These are phyloP conservation scores for Lamellibrachia luymesi DNA, from an alignment of 1,140 invertebrate genomes.

Conservation along the genomic window DNA sequence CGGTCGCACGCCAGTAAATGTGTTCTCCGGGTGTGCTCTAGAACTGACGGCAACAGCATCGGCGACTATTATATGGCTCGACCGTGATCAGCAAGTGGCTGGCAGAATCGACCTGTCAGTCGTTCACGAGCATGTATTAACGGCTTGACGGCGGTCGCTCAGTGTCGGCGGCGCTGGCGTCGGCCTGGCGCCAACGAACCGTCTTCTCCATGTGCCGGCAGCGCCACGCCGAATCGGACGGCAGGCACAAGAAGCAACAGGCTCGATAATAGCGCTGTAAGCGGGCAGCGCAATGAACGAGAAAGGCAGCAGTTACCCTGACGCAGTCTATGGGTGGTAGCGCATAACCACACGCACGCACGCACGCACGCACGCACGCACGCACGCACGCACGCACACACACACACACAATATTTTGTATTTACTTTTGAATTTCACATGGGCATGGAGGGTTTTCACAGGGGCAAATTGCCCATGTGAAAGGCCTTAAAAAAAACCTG, in stretches of 20 bases:
- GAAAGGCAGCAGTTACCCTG: no score
- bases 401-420: no score
- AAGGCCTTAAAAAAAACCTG: no score
- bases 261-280: no score
- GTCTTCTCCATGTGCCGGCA: neutral
- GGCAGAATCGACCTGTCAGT: neutral
- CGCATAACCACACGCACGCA: no score
- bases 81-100: neutral
- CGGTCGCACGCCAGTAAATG: neutral
- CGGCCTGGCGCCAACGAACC: neutral
- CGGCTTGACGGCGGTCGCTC: neutral
- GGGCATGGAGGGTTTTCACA: no score
- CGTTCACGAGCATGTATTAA: neutral
- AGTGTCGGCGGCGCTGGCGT: neutral
- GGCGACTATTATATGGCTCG: neutral
- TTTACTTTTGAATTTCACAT: no score
- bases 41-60: neutral
- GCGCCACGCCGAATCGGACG: neutral
- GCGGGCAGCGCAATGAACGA: no score
- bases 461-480: no score
- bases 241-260: neutral
- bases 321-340: no score
- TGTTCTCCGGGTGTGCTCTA: neutral
- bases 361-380: no score
- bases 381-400: no score